Base-by-base conservation (phyloP, 2,888 invertebrate genomes). In the Dicranocentrus wangi region DNA sequence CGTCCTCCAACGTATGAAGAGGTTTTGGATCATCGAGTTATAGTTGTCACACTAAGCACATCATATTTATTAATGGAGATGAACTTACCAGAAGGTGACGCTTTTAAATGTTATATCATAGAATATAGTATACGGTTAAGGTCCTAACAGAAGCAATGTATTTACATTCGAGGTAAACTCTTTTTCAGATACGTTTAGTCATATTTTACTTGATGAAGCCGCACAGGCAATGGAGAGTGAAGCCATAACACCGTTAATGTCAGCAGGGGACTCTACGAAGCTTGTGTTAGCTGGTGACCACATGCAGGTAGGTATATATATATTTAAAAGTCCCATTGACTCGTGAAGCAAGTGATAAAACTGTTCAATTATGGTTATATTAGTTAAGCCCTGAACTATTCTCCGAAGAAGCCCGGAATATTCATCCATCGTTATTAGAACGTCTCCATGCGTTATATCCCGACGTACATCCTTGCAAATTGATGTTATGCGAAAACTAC, bases 171-270 rank as follows among this genome's bases (percentile, higher is more conserved):
- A n/a, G n/a, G n/a, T n/a, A 70, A 47, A 53, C 17, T 82, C 47
- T 71, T 70, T 83, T 86, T 0, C 81, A 90, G 91, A 91, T 43
- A 91, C 91, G 86, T 93, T 95, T 87, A 94, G 93, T 0, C 95
- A 95, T 88, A 94, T 95, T 83, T 91, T 95, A 76, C 90, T 95
- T 66, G 95, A 95, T 88, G 95, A 95, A 90, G 95, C 95, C 0
- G 95, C 95, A 0, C 95, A 95, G 88, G 94, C 94, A 0, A 92
- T 95, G 90, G 95, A 95, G 89, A 94, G 94, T 89, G 95, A 95
- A 88, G 94, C 94, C 0, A 91, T 95, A 15, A 94, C 94, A 89
- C 94, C 95, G 0, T 88, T 95, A 72, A 92, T 93, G 0, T 88
- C 95, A 77, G 94, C 94, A 1, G 92, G 92, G 82, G 91, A 91